Conservation (phyloP, 2,113 vertebrate genomes). For the Felis chaus region DNA sequence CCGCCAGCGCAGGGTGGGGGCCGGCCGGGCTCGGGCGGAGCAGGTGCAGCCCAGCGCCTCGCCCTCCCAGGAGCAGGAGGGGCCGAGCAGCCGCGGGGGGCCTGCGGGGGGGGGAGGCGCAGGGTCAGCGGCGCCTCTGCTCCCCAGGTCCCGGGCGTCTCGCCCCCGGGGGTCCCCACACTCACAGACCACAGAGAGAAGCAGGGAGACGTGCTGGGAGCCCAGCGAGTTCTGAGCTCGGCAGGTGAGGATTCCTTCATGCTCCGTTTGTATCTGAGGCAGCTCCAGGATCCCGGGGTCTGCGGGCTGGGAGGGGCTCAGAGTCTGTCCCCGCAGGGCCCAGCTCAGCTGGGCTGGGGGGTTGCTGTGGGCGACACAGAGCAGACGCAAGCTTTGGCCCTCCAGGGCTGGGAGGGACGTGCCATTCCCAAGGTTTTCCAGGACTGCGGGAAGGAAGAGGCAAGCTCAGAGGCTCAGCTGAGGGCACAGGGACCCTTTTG, state of each 20-base stretch:
- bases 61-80: neutral
- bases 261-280: neutral
- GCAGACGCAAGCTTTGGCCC: conserved; percentile 65
- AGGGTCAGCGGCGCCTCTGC: neutral
- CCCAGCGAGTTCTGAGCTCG: neutral
- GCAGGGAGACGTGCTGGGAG: neutral
- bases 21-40: accelerated
- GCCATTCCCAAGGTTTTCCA: neutral
- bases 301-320: neutral
- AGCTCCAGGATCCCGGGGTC: neutral
- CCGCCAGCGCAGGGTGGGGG: neutral
- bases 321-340: neutral
- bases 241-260: neutral
- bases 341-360: conserved; percentile 67
- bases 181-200: conserved; percentile 10
- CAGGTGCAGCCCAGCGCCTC: neutral
- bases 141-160: neutral
- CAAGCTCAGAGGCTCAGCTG: accelerated
- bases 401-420: conserved; percentile 1
- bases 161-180: neutral
- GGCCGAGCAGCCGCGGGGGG: neutral
- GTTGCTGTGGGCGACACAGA: conserved; percentile 50
- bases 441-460: neutral
- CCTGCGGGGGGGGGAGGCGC: neutral
- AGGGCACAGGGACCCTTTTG: neutral